phyloP scores from a whole-genome alignment of 2,797 vertebrate species.

The Capromys pilorides region DNA sequence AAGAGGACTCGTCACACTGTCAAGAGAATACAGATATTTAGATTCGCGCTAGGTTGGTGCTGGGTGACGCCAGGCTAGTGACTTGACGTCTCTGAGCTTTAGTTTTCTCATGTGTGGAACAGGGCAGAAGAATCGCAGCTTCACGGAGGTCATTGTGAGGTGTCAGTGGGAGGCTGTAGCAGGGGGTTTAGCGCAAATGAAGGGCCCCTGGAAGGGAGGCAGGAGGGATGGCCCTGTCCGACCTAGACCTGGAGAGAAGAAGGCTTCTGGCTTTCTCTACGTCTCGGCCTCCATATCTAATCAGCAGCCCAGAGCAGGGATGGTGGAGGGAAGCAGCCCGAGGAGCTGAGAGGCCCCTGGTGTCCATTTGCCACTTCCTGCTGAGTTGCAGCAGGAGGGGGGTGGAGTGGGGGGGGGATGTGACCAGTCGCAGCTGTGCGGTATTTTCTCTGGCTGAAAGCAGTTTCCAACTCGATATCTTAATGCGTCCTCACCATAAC shows the following conservation, averaged over 20 bases:
- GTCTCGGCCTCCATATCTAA: not conserved
- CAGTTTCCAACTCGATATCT: conserved; percentile 60
- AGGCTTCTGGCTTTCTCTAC: not conserved
- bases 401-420: not conserved
- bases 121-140: not conserved
- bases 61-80: not conserved
- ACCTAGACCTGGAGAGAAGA: accelerated
- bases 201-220: not conserved
- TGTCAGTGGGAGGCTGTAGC: not conserved
- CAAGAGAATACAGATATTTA: not conserved
- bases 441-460: conserved; percentile 49
- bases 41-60: not conserved
- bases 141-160: not conserved
- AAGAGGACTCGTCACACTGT: not conserved
- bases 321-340: not conserved
- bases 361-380: conserved; percentile 46
- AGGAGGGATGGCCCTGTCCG: not conserved
- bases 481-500: conserved; percentile 52
- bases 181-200: not conserved
- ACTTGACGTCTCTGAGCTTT: conserved; percentile 15
- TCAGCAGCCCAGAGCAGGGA: not conserved
- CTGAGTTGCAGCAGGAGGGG: conserved; percentile 36
- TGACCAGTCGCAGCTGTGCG: conserved; percentile 21
- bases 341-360: conserved; percentile 37
- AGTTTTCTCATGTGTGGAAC: not conserved